Evolutionary conservation across 1,140 invertebrate genomes (phyloP).

Genomic region (Zaprionus ghesquierei): DNA sequence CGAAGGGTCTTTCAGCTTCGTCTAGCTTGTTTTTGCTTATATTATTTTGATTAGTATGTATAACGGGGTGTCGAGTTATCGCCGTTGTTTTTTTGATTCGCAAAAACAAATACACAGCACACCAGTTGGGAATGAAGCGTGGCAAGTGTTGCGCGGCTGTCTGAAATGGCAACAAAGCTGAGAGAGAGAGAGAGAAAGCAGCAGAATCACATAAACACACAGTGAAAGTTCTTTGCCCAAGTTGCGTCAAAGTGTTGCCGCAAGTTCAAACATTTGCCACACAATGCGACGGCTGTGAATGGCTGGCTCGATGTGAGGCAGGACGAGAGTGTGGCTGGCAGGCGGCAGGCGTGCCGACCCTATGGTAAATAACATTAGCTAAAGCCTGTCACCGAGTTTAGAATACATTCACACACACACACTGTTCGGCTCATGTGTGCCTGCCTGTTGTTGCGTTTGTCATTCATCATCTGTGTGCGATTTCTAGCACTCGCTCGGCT

Average conservation of each 20-base stretch:
- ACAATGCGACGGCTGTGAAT: slow-evolving; percentile 26
- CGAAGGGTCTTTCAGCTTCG: slow-evolving; percentile 12
- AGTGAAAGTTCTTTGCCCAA: slow-evolving; percentile 17
- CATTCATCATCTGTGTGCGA: slow-evolving; percentile 71
- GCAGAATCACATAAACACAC: slow-evolving; percentile 16
- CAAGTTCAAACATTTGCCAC: slow-evolving; percentile 37
- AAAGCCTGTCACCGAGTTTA: slow-evolving; percentile 48
- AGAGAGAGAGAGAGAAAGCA: background rate
- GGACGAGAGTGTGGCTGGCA: background rate
- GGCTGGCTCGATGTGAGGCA: slow-evolving; percentile 3
- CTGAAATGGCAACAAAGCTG: slow-evolving; percentile 12
- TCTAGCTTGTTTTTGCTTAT: slow-evolving; percentile 5
- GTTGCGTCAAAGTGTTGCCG: slow-evolving; percentile 34
- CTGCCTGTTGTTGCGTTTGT: slow-evolving; percentile 46
- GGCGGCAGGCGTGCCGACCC: slow-evolving; percentile 2
- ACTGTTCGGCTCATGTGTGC: slow-evolving; percentile 31
- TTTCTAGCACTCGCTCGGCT: slow-evolving; percentile 54
- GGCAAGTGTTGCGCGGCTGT: background rate
- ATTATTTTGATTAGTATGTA: slow-evolving; percentile 37
- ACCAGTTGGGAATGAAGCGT: background rate
- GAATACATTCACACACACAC: slow-evolving; percentile 16
- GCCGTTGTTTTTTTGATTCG: slow-evolving; percentile 6
- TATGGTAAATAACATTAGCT: slow-evolving; percentile 63
- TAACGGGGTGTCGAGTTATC: slow-evolving; percentile 15
- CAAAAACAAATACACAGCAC: slow-evolving; percentile 38